Evolutionary conservation across 2,888 invertebrate genomes (phyloP).

Genomic region (Ischnus inquisitorius): DNA sequence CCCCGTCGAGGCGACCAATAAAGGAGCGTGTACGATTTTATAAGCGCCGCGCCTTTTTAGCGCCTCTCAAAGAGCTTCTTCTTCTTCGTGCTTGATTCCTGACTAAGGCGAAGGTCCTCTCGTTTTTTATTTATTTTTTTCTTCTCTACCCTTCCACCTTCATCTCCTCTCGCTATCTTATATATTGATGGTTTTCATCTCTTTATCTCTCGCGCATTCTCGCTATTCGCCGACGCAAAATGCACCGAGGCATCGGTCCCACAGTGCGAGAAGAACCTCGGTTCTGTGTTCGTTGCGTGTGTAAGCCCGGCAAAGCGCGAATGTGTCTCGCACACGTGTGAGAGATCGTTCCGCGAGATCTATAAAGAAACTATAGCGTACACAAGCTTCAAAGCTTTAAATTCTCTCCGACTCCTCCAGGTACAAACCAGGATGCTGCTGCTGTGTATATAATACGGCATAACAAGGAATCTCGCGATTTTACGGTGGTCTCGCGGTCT

Average conservation of each 20-base stretch:
- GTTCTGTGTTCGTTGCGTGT: neutral
- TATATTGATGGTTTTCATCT: constrained; percentile 62
- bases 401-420: constrained; percentile 22
- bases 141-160: constrained; percentile 27
- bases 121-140: constrained; percentile 41
- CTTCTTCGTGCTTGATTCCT: constrained; percentile 59
- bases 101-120: no score
- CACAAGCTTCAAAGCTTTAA: constrained; percentile 49
- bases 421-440: constrained; percentile 51
- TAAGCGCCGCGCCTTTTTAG: constrained; percentile 83
- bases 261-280: neutral
- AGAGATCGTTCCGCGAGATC: constrained; percentile 61
- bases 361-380: constrained; percentile 53
- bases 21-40: constrained; percentile 82
- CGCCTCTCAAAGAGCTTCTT: constrained; percentile 75
- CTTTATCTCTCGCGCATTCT: constrained; percentile 59
- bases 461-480: constrained; percentile 81
- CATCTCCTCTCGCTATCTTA: constrained; percentile 41
- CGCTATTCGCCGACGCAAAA: constrained; percentile 41
- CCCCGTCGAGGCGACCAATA: constrained; percentile 76
- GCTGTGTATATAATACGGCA: constrained; percentile 58
- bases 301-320: constrained; percentile 18
- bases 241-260: neutral
- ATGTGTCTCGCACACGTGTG: constrained; percentile 26
- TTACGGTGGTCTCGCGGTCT: constrained; percentile 77